Evolutionary conservation across 2,888 invertebrate species (phyloP).

Genomic region (Caenorhabditis imperialis): DNA sequence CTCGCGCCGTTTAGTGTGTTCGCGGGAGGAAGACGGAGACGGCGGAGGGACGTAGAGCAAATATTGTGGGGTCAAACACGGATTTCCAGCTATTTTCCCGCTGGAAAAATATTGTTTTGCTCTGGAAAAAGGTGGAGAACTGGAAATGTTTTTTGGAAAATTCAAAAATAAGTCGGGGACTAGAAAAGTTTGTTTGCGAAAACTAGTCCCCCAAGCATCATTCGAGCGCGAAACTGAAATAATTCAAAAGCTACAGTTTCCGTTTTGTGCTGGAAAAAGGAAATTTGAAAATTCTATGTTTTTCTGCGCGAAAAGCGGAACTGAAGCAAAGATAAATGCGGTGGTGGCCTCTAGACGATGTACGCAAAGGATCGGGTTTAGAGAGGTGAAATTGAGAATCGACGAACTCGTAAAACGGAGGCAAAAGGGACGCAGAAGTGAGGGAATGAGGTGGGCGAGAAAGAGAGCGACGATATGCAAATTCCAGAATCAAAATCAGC

Average conservation of each 20-base stretch:
- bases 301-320: conserved; percentile 31
- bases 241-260: no score
- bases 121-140: no score
- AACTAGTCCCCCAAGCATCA: no score
- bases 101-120: no score
- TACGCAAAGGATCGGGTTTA: conserved; percentile 38
- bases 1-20: conserved; percentile 45
- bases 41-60: conserved; percentile 23
- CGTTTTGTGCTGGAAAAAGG: background rate
- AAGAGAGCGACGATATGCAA: no score
- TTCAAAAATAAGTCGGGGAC: background rate
- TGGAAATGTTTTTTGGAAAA: background rate
- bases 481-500: conserved; percentile 14
- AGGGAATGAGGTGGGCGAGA: no score
- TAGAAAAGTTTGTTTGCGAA: no score
- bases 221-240: no score
- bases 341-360: conserved; percentile 29
- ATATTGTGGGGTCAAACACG: conserved; percentile 52
- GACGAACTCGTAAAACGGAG: conserved; percentile 55
- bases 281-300: conserved; percentile 1
- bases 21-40: conserved; percentile 26
- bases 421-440: no score
- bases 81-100: conserved; percentile 26
- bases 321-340: conserved; percentile 35
- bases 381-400: conserved; percentile 55